Evolutionary conservation across 2,113 vertebrate species (phyloP).

Genomic region (Plecturocebus donacophilus): DNA sequence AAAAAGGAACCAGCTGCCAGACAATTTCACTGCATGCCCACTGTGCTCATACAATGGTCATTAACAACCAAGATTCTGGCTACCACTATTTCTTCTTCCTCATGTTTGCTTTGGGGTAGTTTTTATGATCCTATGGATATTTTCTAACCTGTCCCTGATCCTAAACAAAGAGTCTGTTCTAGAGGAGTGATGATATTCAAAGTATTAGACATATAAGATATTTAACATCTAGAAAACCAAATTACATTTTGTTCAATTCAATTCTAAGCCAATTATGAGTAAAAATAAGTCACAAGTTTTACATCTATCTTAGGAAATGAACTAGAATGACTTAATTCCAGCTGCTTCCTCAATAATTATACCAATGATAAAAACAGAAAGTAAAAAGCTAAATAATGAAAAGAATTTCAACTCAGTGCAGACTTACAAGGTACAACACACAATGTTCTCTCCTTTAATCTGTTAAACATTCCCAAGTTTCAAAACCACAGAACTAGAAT

Average conservation of each 20-base stretch:
- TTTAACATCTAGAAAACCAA: background rate
- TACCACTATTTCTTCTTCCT: background rate
- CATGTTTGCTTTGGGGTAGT: background rate
- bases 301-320: conserved; percentile 12
- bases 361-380: conserved; percentile 34
- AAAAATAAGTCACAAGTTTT: conserved; percentile 9
- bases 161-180: background rate
- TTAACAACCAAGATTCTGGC: background rate
- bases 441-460: background rate
- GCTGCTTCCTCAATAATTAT: background rate
- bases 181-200: background rate
- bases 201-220: background rate
- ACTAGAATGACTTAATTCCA: conserved; percentile 12
- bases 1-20: background rate
- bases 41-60: background rate
- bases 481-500: conserved; percentile 8
- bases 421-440: background rate
- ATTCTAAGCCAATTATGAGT: background rate
- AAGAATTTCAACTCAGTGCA: background rate
- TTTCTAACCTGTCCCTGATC: conserved; percentile 2
- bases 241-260: background rate
- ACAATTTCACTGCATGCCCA: background rate
- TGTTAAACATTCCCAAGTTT: background rate
- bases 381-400: background rate
- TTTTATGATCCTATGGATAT: background rate